Evolutionary conservation across 2,888 invertebrate species (phyloP), one percentile per base, ranked within the genome.

Genomic region (Octodonta nipae): DNA sequence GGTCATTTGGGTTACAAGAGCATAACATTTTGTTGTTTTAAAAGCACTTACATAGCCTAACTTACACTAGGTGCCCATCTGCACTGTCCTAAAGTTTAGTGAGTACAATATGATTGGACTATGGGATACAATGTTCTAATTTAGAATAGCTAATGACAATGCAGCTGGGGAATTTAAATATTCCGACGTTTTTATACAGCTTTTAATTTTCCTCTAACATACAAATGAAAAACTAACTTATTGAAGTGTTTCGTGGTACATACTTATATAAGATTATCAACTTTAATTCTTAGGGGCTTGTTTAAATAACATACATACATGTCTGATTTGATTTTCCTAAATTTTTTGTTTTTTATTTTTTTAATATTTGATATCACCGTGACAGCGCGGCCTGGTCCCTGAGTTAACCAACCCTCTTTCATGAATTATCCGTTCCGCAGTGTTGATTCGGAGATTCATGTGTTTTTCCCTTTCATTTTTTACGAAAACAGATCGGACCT

Each of bases 341-440:
- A n/a, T n/a, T 57, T 59, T 30, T 56, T 55, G 54, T 57, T 55
- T 58, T n/a, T n/a, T n/a, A n/a, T n/a, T n/a, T n/a, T n/a, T n/a
- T n/a, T n/a, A n/a, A 56, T 56, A 33, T 59, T 60, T 61, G 61
- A 61, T 62, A 61, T 63, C 59, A 61, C 61, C 61, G 60, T 61
- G 61, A 60, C 58, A 57, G 58, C 60, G 61, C 62, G 64, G 63
- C 64, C 64, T 64, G 65, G 64, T 64, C 65, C 64, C 64, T 63
- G 62, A 62, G 61, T 61, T 60, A 58, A 61, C 61, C 60, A 58
- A 58, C 58, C 59, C 49, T 26, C 22, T 11, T 11, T n/a, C n/a
- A n/a, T n/a, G n/a, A n/a, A n/a, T n/a, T n/a, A n/a, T n/a, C n/a
- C n/a, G n/a, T n/a, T n/a, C n/a, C n/a, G n/a, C n/a, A n/a, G n/a